Evolutionary conservation across 2,797 vertebrate genomes (phyloP), one percentile per base, ranked within the genome.

Genomic region (Hozukius guyotensis): DNA sequence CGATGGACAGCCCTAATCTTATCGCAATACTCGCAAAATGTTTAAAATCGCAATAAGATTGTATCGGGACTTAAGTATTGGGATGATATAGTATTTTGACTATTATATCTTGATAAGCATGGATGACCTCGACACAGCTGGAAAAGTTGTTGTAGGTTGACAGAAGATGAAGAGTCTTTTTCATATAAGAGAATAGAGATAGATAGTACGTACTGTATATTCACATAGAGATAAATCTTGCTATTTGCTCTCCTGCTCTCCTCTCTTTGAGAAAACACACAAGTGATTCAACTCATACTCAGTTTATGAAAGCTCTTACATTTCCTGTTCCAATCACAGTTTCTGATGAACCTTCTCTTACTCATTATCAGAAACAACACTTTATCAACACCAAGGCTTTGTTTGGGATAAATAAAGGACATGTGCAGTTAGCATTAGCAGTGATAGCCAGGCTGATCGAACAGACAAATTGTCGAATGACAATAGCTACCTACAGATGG

Each of bases 401-500:
- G 6, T 71, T 65, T 76, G 32, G 8, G 20, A 74, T 42, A 36
- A 76, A 78, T 57, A 67, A 78, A 59, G 20, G 31, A 72, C 63
- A 57, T 65, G 52, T 34, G 69, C 66, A 56, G 63, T 72, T 76
- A 74, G 71, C 46, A 73, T 82, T 75, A 75, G 55, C 82, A 62
- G 60, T 61, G 25, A 80, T 72, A n/a, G 73, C 22, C 22, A 14
- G 22, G 34, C 78, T 74, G 68, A 81, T 66, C 73, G 80, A 82
- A 60, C 75, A 63, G 66, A 77, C 27, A 66, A 46, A 46, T 46
- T 46, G 38, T 42, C 14, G 14, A 42, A 78, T 82, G 55, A 56
- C 70, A 65, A 77, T 81, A 29, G 62, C 56, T 73, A 49, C 56
- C 32, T 78, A 53, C 76, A 85, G 85, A 88, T 88, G 81, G 75